Conservation (phyloP, 35 echinoderm and acorn worm species). For the Ptychodera flava region DNA sequence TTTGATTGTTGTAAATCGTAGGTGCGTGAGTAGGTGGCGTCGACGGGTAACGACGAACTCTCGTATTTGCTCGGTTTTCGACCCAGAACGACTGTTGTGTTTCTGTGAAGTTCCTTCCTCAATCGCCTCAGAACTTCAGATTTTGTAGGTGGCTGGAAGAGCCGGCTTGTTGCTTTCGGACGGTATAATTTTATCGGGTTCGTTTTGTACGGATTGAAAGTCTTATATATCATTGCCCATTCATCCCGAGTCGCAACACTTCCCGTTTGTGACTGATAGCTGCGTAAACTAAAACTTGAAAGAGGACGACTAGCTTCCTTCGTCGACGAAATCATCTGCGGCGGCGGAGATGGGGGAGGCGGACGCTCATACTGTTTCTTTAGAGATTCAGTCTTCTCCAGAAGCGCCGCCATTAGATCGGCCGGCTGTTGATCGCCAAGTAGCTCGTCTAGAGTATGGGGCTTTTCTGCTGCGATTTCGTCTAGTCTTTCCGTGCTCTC, state of each 20-base stretch:
- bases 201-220: background rate
- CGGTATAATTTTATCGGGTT: background rate
- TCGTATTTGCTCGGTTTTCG: background rate
- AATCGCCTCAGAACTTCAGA: background rate
- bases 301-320: background rate
- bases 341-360: background rate
- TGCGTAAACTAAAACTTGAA: background rate
- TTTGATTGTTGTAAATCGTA: background rate
- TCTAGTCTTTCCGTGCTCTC: background rate
- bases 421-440: background rate
- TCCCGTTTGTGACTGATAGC: background rate
- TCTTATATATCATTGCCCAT: background rate
- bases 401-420: background rate
- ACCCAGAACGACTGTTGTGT: background rate
- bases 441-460: no score
- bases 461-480: background rate
- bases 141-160: background rate
- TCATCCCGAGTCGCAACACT: background rate
- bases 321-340: no score
- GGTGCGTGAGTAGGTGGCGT: background rate
- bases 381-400: background rate
- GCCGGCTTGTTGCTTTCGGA: background rate
- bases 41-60: background rate
- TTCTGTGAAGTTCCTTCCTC: background rate
- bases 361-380: background rate